A percentile compares a stretch with the other conserved stretches of the same genome.
phyloP scores from a whole-genome alignment of 2,888 invertebrate genomes.

The Lasiommata megera region DNA sequence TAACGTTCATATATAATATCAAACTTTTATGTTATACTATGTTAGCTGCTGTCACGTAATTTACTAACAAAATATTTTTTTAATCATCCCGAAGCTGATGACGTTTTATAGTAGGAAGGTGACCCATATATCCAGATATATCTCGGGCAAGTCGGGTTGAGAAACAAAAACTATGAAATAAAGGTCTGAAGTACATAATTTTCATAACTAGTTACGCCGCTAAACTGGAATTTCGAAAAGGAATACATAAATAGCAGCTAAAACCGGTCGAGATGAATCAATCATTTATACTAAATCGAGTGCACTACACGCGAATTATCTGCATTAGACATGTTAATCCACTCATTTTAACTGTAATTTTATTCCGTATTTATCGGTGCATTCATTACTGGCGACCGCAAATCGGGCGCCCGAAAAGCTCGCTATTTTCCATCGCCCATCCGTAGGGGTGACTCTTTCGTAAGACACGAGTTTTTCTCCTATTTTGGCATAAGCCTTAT shows the following conservation, averaged over 20 bases:
- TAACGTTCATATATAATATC: too few relatives aligned
- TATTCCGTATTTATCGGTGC: conserved; percentile 82
- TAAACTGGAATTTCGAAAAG: conserved; percentile 28
- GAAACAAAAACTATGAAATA: too few relatives aligned
- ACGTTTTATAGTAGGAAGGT: too few relatives aligned
- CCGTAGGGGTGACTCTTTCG: conserved; percentile 23
- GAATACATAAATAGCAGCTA: conserved; percentile 31
- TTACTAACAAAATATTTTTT: too few relatives aligned
- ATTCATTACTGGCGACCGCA: conserved; percentile 79
- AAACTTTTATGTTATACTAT: too few relatives aligned
- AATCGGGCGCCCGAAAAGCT: conserved; percentile 79
- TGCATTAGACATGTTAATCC: conserved; percentile 82
- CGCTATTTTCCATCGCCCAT: conserved; percentile 66
- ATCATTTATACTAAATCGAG: conserved; percentile 70
- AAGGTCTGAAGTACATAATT: background rate
- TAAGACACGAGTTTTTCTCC: background rate
- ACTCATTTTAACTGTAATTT: conserved; percentile 82
- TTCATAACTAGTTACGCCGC: background rate
- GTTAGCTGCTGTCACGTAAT: too few relatives aligned
- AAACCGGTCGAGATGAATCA: conserved; percentile 47
- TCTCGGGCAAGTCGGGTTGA: too few relatives aligned
- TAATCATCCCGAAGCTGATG: too few relatives aligned
- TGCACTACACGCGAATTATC: conserved; percentile 74
- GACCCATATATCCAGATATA: too few relatives aligned
- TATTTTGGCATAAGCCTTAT: background rate